Evolutionary conservation across 92 coral and sea anemone genomes (phyloP), one percentile per base, ranked within the genome.

Genomic region (Epizoanthus fatuus): DNA sequence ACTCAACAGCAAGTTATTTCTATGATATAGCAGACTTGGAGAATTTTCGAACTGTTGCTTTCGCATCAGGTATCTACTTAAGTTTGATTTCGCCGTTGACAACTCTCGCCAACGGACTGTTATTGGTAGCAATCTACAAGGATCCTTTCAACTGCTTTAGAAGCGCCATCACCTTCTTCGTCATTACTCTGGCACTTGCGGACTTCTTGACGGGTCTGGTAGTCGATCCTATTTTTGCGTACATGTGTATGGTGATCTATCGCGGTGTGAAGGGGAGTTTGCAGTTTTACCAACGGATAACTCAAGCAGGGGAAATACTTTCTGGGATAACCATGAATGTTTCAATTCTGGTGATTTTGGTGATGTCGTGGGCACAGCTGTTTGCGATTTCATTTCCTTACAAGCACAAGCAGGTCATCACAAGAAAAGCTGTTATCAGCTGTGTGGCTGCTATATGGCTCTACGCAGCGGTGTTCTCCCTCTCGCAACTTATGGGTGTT

Each of bases 341-440:
- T 65, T 93, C 97, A 5, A 84, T 91, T 49, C 79, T 93, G 44
- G 88, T 91, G 22, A 83, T 93, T 58, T 57, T 93, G 75, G 89
- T 72, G 25, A 56, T 93, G n/a, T 93, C 97, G 0, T 93, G 97
- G 97, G 86, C 90, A 2, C 96, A 93, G 69, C 84, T 93, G 3
- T 38, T 91, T 2, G 97, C 97, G 0, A 85, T 93, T 56, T 71
- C 91, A 9, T 91, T 75, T 47, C 97, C 97, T 9, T 93, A 91
- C 66, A 84, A 87, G 39, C 94, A 93, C 19, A 88, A 89, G 67
- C 86, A 47, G 38, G 22, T 91, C 7, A 72, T 93, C 11, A 93
- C 94, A 3, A 69, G 78, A 1, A 80, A 64, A 39, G 64, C 88
- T 39, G 90, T 92, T 0, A 10, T 74, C 4, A n/a, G 16, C 53